phyloP scores from a whole-genome alignment of 2,888 invertebrate genomes.

The Barypeithes pellucidus region DNA sequence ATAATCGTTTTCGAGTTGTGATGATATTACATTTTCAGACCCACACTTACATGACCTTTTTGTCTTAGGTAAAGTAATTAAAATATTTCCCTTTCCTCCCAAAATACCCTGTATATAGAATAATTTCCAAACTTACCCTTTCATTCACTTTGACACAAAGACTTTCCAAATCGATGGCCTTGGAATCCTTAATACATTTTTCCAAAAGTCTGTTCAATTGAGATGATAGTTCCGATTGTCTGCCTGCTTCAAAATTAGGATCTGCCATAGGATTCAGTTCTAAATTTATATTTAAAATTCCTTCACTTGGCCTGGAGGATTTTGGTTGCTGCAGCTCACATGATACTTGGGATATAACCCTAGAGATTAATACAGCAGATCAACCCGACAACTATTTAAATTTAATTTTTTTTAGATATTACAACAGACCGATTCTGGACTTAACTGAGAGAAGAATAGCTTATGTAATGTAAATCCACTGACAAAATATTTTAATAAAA shows the following conservation, averaged over 20 bases:
- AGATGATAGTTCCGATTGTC: slow-evolving; percentile 82
- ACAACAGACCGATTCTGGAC: too few relatives aligned
- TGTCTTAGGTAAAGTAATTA: too few relatives aligned
- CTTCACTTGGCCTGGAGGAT: slow-evolving; percentile 90
- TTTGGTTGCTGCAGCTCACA: slow-evolving; percentile 91
- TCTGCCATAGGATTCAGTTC: slow-evolving; percentile 91
- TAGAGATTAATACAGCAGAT: slow-evolving; percentile 64
- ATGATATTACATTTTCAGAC: too few relatives aligned
- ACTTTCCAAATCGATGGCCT: slow-evolving; percentile 93
- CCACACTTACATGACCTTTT: too few relatives aligned
- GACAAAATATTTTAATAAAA: too few relatives aligned
- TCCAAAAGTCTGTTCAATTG: slow-evolving; percentile 88
- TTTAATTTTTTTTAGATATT: too few relatives aligned
- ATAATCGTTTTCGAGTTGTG: too few relatives aligned
- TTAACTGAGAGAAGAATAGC: too few relatives aligned
- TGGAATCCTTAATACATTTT: slow-evolving; percentile 91
- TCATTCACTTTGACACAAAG: slow-evolving; percentile 95
- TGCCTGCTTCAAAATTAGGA: slow-evolving; percentile 85
- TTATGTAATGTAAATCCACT: too few relatives aligned
- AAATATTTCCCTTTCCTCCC: too few relatives aligned
- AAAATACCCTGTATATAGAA: too few relatives aligned
- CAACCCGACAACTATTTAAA: too few relatives aligned
- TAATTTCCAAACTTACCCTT: slow-evolving; percentile 75
- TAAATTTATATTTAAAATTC: slow-evolving; percentile 87
- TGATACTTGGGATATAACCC: slow-evolving; percentile 89